Base-by-base conservation (phyloP, 2,113 vertebrate genomes). In the Bujurquina vittata region DNA sequence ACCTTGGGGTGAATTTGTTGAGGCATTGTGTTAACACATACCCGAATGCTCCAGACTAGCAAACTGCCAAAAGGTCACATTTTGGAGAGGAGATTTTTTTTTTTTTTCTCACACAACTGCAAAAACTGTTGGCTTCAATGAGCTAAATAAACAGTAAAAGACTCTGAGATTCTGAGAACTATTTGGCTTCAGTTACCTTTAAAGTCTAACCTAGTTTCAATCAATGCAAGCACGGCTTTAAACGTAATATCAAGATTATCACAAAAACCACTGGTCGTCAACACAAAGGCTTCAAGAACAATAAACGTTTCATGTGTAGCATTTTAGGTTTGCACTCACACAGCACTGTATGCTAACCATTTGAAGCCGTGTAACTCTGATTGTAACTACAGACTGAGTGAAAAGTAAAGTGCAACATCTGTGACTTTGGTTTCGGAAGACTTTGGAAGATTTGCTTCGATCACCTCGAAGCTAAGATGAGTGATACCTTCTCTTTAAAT, bases 351-450 rank as follows among this genome's bases (percentile, higher is more conserved):
- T 0, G 15, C 2, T 52, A 20, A 20, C 20, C 65, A 69, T 69
- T 52, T 69, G 65, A 3, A 69, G 43, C 2, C 18, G 29, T 7
- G 43, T 49, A 69, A 1, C 4, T 69, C 29, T 49, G 29, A 69
- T 69, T 69, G 29, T 69, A 49, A 69, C 46, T 78, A 73, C 55
- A 60, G 43, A 11, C 29, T 81, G 14, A 33, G 72, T 1, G 26
- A 26, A 55, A 57, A 79, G 62, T 5, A 58, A 58, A 56, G 20
- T 49, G 20, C 3, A 60, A 22, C 49, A 88, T 81, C 82, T 81
- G 74, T 26, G 56, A 15, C n/a, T n/a, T n/a, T n/a, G n/a, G n/a
- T n/a, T n/a, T n/a, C n/a, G n/a, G n/a, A n/a, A n/a, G n/a, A n/a
- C n/a, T n/a, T n/a, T n/a, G n/a, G 10, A 2, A 10, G 37, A 12